Conservation (phyloP, 2,797 vertebrate genomes). For the Microctenopoma lineatum region DNA sequence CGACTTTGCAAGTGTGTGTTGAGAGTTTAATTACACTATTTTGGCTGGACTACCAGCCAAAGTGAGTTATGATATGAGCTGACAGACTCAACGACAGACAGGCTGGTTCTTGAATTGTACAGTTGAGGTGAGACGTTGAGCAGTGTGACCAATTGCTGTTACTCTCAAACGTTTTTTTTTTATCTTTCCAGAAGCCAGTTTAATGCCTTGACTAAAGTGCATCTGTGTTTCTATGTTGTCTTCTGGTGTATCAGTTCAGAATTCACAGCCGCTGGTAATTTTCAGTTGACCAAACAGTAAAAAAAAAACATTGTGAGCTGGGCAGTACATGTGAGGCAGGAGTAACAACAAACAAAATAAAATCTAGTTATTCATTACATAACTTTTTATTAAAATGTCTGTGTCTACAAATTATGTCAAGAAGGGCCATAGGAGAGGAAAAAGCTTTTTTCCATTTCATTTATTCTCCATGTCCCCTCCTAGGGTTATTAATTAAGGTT, state of each 20-base stretch:
- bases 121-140: constrained; percentile 24
- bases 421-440: no score
- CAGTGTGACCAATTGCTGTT: constrained; percentile 8
- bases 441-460: no score
- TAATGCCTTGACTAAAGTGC: background rate
- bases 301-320: background rate
- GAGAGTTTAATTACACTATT: background rate
- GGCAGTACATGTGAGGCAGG: background rate
- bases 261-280: background rate
- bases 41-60: constrained; percentile 2
- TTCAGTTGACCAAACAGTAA: background rate
- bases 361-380: background rate
- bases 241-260: background rate
- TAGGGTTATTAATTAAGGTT: no score
- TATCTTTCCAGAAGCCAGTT: background rate
- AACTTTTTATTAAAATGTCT: background rate
- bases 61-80: background rate
- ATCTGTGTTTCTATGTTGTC: constrained; percentile 4
- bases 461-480: no score
- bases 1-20: background rate
- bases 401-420: background rate
- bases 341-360: background rate
- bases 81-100: constrained; percentile 14
- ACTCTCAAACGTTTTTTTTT: background rate
- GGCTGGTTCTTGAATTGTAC: constrained; percentile 17